Evolutionary conservation across 2,113 vertebrate species (phyloP).

Genomic region (Willisornis vidua): DNA sequence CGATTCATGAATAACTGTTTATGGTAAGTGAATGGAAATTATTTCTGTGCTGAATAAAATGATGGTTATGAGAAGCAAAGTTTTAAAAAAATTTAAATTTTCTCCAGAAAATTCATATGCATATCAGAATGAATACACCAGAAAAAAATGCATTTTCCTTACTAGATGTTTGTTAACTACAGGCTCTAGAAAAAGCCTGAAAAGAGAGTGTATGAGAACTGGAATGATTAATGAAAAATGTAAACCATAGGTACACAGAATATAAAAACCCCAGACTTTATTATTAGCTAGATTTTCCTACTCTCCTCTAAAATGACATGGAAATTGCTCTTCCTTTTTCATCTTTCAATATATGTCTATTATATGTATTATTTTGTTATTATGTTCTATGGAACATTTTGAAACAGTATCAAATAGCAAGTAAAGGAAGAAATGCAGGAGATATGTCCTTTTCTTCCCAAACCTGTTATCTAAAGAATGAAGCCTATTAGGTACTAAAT

Average conservation of each 20-base stretch:
- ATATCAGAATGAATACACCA: neutral
- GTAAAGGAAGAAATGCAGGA: neutral
- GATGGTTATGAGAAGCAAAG: neutral
- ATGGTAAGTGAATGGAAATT: slow-evolving; percentile 41
- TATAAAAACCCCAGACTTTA: neutral
- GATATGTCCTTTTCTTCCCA: neutral
- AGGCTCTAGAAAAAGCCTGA: neutral
- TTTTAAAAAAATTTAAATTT: neutral
- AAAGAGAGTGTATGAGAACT: neutral
- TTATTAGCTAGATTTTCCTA: neutral
- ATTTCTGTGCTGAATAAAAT: slow-evolving; percentile 41
- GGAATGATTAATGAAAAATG: neutral
- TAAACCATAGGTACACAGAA: neutral
- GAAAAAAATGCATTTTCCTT: neutral
- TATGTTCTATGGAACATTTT: neutral
- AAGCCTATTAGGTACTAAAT: neutral
- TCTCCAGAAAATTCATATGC: neutral
- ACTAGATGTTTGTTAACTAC: neutral
- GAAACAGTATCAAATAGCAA: neutral
- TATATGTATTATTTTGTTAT: neutral
- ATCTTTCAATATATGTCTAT: neutral
- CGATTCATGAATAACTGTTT: slow-evolving; percentile 5
- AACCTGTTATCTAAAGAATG: neutral
- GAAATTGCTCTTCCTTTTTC: neutral
- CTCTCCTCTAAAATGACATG: neutral